These are phyloP conservation scores for Thymelicus sylvestris DNA, from an alignment of 2,888 invertebrate genomes.

Conservation along the genomic window DNA sequence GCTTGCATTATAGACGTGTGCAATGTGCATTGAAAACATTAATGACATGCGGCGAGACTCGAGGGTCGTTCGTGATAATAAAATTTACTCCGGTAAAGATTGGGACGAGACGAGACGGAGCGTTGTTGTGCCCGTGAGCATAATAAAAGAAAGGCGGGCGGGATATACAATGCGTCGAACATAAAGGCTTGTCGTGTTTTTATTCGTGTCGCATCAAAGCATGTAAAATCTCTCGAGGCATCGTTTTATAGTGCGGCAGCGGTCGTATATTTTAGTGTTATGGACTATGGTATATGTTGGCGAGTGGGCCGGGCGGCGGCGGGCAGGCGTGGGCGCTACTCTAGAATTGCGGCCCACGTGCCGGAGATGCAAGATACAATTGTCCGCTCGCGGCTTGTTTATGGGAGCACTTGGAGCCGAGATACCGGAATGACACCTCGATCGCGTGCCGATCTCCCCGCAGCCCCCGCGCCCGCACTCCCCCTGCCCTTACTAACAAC, in stretches of 20 bases:
- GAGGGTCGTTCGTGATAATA: constrained; percentile 13
- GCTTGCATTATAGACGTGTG: constrained; percentile 1
- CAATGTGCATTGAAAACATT: constrained; percentile 15
- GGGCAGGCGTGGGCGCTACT: constrained; percentile 72
- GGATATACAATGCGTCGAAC: constrained; percentile 66
- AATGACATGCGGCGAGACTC: constrained; percentile 9
- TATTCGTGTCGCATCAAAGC: constrained; percentile 65
- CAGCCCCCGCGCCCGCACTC: constrained; percentile 23
- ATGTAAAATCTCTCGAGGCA: constrained; percentile 71
- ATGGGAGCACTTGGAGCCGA: constrained; percentile 65
- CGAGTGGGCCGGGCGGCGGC: constrained; percentile 46
- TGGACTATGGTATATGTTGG: constrained; percentile 64
- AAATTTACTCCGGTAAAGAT: constrained; percentile 23
- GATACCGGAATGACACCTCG: constrained; percentile 64
- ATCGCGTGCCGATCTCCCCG: constrained; percentile 60
- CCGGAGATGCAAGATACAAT: constrained; percentile 75
- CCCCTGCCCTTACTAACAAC: constrained; percentile 10
- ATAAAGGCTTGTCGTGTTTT: constrained; percentile 71
- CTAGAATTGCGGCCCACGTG: constrained; percentile 70
- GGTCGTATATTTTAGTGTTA: constrained; percentile 74
- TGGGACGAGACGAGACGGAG: constrained; percentile 21
- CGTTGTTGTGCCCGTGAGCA: constrained; percentile 7
- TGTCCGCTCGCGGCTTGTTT: constrained; percentile 74
- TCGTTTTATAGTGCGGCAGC: constrained; percentile 68
- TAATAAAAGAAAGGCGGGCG: constrained; percentile 45